These are phyloP conservation scores for Molossus molossus DNA, from an alignment of 2,797 vertebrate genomes.

Conservation along the genomic window DNA sequence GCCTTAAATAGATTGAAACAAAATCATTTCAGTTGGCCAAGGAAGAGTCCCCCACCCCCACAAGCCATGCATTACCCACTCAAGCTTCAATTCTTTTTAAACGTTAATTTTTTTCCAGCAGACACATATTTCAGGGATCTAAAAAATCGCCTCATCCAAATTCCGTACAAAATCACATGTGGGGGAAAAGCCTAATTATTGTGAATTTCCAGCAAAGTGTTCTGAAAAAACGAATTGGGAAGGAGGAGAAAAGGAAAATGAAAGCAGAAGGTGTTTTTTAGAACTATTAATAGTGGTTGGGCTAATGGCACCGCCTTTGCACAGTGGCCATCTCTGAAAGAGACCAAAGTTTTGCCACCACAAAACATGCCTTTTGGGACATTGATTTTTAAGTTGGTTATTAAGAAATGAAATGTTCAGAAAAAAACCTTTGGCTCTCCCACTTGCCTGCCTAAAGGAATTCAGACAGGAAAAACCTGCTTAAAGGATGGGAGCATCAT, in stretches of 20 bases:
- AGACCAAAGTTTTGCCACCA: background rate
- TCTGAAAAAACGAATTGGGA: conserved; percentile 55
- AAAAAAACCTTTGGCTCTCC: background rate
- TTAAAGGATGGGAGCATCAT: background rate
- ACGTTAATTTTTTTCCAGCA: conserved; percentile 81
- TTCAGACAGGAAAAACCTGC: background rate
- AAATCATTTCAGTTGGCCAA: conserved; percentile 58
- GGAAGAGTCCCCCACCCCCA: background rate
- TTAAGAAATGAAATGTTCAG: background rate
- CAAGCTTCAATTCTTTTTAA: conserved; percentile 73
- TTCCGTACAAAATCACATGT: conserved; percentile 72
- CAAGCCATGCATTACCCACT: conserved; percentile 63
- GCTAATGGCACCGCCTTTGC: conserved; percentile 66
- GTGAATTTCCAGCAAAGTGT: conserved; percentile 52
- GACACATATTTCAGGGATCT: conserved; percentile 71
- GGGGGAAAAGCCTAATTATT: background rate
- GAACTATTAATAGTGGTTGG: conserved; percentile 49
- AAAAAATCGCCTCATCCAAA: conserved; percentile 77
- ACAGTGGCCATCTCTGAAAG: conserved; percentile 73
- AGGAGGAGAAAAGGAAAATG: background rate
- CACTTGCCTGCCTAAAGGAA: background rate
- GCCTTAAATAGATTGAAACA: background rate
- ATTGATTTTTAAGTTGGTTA: background rate
- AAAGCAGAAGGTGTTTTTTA: conserved; percentile 40
- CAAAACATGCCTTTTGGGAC: background rate